Base-by-base conservation (phyloP, 2,797 vertebrate genomes). In the Eospalax fontanierii region DNA sequence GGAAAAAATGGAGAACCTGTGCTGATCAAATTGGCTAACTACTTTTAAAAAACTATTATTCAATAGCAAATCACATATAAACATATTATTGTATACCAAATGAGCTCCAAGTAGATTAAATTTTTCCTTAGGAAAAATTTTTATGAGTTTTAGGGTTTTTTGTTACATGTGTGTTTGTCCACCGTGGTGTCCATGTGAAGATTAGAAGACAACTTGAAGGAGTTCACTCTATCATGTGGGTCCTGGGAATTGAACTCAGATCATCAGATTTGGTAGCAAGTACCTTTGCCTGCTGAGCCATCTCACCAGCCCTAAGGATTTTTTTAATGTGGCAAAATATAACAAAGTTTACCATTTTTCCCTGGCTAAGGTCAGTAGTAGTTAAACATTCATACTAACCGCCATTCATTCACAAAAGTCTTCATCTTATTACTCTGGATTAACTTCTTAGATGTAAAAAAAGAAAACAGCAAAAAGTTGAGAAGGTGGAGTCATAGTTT, bases 361-460 rank as follows among this genome's bases (percentile, higher is more conserved):
- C 28, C 26, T 28, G 5, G 70, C 75, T 7, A 70, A 46, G 4
- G 89, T 96, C 33, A 61, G 50, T 76, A 66, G 26, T 50, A 63
- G 91, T 89, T 82, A 88, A 68, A 38, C n/a, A 35, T 79, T 90
- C 22, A 80, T 33, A 66, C 24, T 92, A 3, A 57, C 24, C 19
- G 66, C 15, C 11, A 43, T 71, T 22, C 40, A 74, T 68, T 33
- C 35, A n/a, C 82, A 90, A 50, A 91, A 82, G 22, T 79, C 35
- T 86, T 78, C 35, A 65, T 86, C 59, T 90, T 90, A 19, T 40
- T 46, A 83, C 74, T 38, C 10, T 90, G 16, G 40, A 57, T 82
- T 92, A 73, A 92, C 19, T 16, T 95, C 85, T 76, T 96, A 54
- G 87, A 33, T 87, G 38, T 94, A 38, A 93, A 94, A 93, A 61